A percentile compares a stretch with the other conserved stretches of the same genome.
Evolutionary conservation across 2,888 invertebrate genomes (phyloP).

Genomic region (Craniophora ligustri): DNA sequence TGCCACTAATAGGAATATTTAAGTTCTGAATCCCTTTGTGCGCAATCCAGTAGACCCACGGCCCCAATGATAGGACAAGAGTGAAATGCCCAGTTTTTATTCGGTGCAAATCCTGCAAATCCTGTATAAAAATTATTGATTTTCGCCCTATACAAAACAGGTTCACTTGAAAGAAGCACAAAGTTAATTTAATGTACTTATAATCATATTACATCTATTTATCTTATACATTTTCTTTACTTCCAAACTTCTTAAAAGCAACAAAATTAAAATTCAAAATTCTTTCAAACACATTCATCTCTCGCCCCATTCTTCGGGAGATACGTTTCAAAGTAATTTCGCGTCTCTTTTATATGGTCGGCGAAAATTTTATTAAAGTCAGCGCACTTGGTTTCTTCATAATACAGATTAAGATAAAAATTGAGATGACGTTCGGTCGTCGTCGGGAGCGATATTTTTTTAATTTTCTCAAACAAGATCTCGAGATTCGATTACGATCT

Average conservation of each 20-base stretch:
- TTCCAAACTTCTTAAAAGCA: constrained; percentile 6
- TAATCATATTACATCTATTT: background rate
- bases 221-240: background rate
- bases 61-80: no score
- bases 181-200: no score
- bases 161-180: no score
- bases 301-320: constrained; percentile 40
- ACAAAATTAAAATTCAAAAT: constrained; percentile 34
- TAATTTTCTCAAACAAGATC: constrained; percentile 85
- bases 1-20: no score
- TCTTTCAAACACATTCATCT: constrained; percentile 26
- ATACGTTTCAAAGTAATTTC: constrained; percentile 66
- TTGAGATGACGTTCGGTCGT: constrained; percentile 81
- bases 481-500: constrained; percentile 82
- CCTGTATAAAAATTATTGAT: no score
- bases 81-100: no score
- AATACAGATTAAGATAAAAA: constrained; percentile 85
- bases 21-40: no score
- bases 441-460: constrained; percentile 80
- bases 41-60: no score
- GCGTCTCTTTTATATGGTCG: constrained; percentile 59
- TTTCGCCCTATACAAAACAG: no score
- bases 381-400: constrained; percentile 74
- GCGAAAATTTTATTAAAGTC: constrained; percentile 74
- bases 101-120: no score